Base-by-base conservation (phyloP, 1,140 invertebrate genomes). In the Drosophila repletoides region DNA sequence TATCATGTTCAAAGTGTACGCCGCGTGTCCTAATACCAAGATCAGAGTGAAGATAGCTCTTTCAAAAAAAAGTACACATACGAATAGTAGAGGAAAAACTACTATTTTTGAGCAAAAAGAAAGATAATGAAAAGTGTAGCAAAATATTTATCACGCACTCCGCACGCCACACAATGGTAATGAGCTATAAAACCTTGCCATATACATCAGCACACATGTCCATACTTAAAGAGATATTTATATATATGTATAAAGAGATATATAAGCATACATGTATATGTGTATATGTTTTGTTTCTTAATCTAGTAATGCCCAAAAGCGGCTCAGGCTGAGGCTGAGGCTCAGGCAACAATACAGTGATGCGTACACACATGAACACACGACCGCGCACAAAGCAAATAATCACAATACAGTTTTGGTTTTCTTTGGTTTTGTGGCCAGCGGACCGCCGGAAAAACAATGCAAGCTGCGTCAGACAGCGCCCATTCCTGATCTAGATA, bases 141-240 rank as follows among this genome's bases (percentile, higher is more conserved):
- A 88, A 88, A 88, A 88, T 88, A 88, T 88, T 88, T 88, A 88
- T 76, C 84, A 83, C 84, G 76, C 79, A 88, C 67, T 83, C 65
- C 64, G 73, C 83, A 88, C 77, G 56, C 64, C 67, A 46, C 61
- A 88, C 83, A 88, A 88, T 84, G 74, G 74, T 88, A 88, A 88
- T 88, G 84, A 88, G 84, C 79, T 75, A 68, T 76, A 61, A 72
- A 59, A 49, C 60, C 17, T 28, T 46, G 38, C 29, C n/a, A 40
- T 40, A 15, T 22, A 40, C 17, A 33, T 12, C 26, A n/a, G 26
- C 19, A 26, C 5, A 21, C 15, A 24, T 21, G 38, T 17, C 41
- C n/a, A 14, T 5, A 28, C 24, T 12, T 31, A 15, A 29, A 15
- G 6, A 21, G 6, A 6, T 29, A 52, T 45, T 21, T 38, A 28